Percentiles rank a stretch among this genome's conserved stretches.
Evolutionary conservation across 1,140 invertebrate species (phyloP).

Genomic region (Acromyrmex echinatior): DNA sequence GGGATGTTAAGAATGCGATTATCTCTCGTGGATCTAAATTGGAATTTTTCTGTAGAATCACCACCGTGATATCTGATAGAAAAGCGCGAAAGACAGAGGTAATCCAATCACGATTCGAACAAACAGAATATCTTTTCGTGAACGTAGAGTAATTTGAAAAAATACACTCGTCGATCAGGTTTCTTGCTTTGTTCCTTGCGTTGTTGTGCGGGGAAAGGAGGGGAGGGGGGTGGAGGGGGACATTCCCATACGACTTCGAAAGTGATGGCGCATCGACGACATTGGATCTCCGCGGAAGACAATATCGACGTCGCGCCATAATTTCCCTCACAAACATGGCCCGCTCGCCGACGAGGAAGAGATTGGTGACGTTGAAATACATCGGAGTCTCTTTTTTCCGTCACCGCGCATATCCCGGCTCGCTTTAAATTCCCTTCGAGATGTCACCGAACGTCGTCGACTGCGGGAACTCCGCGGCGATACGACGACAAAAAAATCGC

Average conservation of each 20-base stretch:
- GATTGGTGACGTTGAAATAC: constrained; percentile 57
- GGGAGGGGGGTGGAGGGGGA: neutral
- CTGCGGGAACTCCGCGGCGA: neutral
- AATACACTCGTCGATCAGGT: constrained; percentile 71
- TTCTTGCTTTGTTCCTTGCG: constrained; percentile 57
- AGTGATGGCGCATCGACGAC: constrained; percentile 19
- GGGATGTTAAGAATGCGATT: neutral
- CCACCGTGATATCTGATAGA: neutral
- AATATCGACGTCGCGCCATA: constrained; percentile 40
- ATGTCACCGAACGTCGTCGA: constrained; percentile 36
- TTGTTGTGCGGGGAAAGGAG: neutral
- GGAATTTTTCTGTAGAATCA: neutral
- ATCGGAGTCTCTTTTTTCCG: neutral
- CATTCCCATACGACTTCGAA: constrained; percentile 65
- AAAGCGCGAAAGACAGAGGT: constrained; percentile 26
- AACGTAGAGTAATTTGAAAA: constrained; percentile 38
- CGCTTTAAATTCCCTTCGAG: constrained; percentile 62
- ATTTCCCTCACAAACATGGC: constrained; percentile 48
- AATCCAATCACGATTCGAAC: constrained; percentile 65
- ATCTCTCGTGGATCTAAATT: neutral
- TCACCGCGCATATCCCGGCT: constrained; percentile 7
- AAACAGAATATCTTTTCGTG: constrained; percentile 34
- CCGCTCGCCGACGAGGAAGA: constrained; percentile 29
- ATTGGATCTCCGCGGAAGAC: neutral
- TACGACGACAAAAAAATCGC: constrained; percentile 31